These are phyloP conservation scores for Adelphocoris suturalis DNA, from an alignment of 2,888 invertebrate genomes.

Conservation along the genomic window DNA sequence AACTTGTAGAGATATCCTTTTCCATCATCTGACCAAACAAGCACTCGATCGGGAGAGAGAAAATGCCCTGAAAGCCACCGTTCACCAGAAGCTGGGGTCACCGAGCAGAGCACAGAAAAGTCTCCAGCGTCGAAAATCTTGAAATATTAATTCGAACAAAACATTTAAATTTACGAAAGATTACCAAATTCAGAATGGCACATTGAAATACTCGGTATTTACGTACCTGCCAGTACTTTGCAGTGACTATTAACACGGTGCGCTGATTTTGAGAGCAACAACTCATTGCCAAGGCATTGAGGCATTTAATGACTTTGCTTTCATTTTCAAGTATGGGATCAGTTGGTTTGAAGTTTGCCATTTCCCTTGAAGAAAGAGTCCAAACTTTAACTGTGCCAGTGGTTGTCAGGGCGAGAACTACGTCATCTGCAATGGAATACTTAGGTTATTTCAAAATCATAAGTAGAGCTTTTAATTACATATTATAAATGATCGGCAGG, in stretches of 20 bases:
- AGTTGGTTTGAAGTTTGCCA: constrained; percentile 84
- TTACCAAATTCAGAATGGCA: too few species aligned
- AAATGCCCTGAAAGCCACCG: constrained; percentile 98
- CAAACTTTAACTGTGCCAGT: constrained; percentile 98
- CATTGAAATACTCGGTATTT: constrained; percentile 84
- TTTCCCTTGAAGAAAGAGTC: constrained; percentile 93
- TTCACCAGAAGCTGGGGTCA: constrained; percentile 92
- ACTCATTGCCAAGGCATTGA: constrained; percentile 94
- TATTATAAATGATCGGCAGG: too few species aligned
- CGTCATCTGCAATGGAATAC: constrained; percentile 85
- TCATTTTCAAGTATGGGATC: constrained; percentile 96
- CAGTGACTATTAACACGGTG: constrained; percentile 97
- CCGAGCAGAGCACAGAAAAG: constrained; percentile 96
- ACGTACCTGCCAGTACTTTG: constrained; percentile 95
- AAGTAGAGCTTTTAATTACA: too few species aligned
- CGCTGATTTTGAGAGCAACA: constrained; percentile 97
- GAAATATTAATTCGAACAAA: background rate
- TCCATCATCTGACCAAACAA: constrained; percentile 97
- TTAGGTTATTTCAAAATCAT: background rate
- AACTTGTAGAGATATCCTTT: constrained; percentile 96
- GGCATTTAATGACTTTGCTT: constrained; percentile 96
- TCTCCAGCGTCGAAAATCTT: constrained; percentile 92
- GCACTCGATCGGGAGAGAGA: constrained; percentile 92
- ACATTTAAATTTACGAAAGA: too few species aligned
- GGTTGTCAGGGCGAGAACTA: constrained; percentile 95